Percentiles rank a stretch among this genome's conserved stretches.
phyloP scores from a whole-genome alignment of 1,140 invertebrate genomes.

The Propsilocerus akamusi region DNA sequence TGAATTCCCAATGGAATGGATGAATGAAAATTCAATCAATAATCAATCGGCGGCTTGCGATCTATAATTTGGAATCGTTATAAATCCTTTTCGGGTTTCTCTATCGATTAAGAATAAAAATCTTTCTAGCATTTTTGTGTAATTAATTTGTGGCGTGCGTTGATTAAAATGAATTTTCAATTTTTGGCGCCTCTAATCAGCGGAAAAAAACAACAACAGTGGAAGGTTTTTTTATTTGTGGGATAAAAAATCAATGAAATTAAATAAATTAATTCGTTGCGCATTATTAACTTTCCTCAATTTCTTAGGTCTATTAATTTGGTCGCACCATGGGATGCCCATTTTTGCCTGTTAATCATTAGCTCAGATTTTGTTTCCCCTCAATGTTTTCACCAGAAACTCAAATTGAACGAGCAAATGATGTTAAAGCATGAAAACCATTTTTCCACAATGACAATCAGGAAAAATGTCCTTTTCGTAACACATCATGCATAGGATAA shows the following conservation, averaged over 20 bases:
- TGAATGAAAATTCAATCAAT: background rate
- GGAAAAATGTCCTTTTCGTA: too few species aligned
- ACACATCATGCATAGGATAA: too few species aligned
- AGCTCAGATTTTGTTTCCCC: background rate
- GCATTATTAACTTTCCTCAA: background rate
- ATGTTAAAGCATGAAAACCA: conserved; percentile 2
- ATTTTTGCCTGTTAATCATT: background rate
- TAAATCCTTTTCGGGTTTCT: background rate
- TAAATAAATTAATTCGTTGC: conserved; percentile 1
- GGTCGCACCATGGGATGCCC: background rate
- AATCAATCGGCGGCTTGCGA: background rate
- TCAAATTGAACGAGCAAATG: background rate
- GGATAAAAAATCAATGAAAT: background rate
- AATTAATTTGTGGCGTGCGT: background rate
- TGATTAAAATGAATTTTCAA: too few species aligned
- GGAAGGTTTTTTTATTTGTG: background rate
- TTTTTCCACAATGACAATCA: conserved; percentile 2
- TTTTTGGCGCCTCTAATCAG: conserved; percentile 1
- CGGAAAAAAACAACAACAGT: background rate
- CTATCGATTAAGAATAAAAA: background rate
- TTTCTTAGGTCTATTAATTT: conserved; percentile 1
- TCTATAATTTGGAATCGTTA: background rate
- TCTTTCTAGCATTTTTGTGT: background rate
- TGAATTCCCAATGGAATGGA: too few species aligned
- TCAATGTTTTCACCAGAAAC: background rate